Base-by-base conservation (phyloP, 1,140 invertebrate genomes). In the Drosophila grimshawi region DNA sequence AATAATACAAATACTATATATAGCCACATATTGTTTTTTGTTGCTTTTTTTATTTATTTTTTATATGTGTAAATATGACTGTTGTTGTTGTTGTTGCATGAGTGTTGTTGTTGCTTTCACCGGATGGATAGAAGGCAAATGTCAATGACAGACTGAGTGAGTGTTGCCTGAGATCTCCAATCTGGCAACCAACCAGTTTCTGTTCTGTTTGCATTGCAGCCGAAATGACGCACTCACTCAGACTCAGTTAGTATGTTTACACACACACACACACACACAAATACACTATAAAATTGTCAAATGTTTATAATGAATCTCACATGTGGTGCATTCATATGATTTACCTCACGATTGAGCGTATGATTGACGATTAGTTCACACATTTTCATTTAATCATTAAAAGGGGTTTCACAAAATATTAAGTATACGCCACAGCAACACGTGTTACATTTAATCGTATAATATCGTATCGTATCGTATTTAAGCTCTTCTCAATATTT, bases 341-440 rank as follows among this genome's bases (percentile, higher is more conserved):
- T 72, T 91, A 92, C 90, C 90, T 92, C 80, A 67, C 77, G 90
- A 60, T 82, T 82, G 57, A 90, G 74, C 56, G 78, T 73, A 77
- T 85, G 90, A 79, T 85, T 91, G 77, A 92, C 73, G 43, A 90
- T 76, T 67, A 92, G 72, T 85, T 92, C 90, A 76, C 90, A 92
- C 90, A 91, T 92, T 64, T 77, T 80, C 69, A 72, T 77, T 35
- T 78, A 43, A 3, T 43, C n/a, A n/a, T 35, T 10, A 19, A 11
- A 46, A 32, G 29, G 2, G 59, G 64, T 72, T 60, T 35, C 51
- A 63, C 49, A 63, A 79, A 72, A 70, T 74, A 65, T 75, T 70
- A 37, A 64, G 72, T 80, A 66, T 68, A 61, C 66, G 73, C 49
- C 46, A 60, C 63, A 27, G 8, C 53, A 57, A 67, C 77, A 85